A percentile compares a stretch with the other conserved stretches of the same genome.
Evolutionary conservation across 2,113 vertebrate genomes (phyloP).

Genomic region (Xenopus laevis): DNA sequence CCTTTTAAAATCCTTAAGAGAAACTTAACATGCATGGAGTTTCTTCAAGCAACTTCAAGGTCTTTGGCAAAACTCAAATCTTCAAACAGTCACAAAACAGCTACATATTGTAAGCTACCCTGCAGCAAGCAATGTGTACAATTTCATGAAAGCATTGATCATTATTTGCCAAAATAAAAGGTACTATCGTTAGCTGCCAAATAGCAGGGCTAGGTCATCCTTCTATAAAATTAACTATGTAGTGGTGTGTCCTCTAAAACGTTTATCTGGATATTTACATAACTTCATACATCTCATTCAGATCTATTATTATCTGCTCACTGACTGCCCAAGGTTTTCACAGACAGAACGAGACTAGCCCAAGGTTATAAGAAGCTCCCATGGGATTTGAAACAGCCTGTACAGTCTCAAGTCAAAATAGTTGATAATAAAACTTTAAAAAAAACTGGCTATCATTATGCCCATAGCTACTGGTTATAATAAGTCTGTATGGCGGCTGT

Average conservation of each 20-base stretch:
- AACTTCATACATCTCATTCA: background rate
- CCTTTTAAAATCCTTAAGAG: background rate
- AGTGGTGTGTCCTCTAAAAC: background rate
- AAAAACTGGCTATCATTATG: too few species aligned
- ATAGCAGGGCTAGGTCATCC: background rate
- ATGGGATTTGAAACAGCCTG: background rate
- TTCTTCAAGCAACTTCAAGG: background rate
- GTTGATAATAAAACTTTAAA: too few species aligned
- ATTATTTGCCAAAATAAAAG: background rate
- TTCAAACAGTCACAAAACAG: background rate
- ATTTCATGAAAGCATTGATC: slow-evolving; percentile 12
- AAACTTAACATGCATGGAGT: background rate
- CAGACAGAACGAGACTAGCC: background rate
- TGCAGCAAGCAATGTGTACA: background rate
- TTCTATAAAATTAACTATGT: background rate
- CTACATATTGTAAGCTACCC: slow-evolving; percentile 4
- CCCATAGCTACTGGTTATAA: too few species aligned
- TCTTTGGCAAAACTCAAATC: background rate
- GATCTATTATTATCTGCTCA: background rate
- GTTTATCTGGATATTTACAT: background rate
- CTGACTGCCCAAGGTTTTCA: background rate
- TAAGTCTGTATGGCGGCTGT: too few species aligned
- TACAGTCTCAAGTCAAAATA: background rate
- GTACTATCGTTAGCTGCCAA: background rate
- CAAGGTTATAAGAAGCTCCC: background rate